Base-by-base conservation (phyloP, 2,888 invertebrate genomes). In the Lepidocyrtinus sp. region DNA sequence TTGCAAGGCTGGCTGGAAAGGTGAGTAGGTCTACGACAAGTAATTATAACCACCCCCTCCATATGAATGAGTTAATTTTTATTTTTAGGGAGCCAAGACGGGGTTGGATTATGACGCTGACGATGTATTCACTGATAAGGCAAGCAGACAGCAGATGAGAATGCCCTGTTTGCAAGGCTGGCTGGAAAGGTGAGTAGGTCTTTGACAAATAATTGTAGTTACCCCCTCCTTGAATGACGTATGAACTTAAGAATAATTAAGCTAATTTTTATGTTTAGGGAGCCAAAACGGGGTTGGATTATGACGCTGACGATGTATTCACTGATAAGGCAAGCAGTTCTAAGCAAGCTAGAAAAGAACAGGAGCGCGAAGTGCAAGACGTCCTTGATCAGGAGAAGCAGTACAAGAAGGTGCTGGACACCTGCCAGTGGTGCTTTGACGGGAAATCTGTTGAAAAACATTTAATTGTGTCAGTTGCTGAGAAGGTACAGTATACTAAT, bases 251-350 rank as follows among this genome's bases (percentile, higher is more conserved):
- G n/a, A n/a, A 36, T 26, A 17, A 21, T 25, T 59, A 59, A 61
- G 61, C 45, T 55, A 63, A 55, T 26, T 70, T 64, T 45, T 50
- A 85, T 55, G 82, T 21, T 72, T 25, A 83, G 82, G 22, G 82
- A 64, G 63, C 85, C 0, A 88, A 87, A 72, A 88, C 88, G 15
- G 88, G 89, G 75, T 89, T 89, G 50, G 90, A 90, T 63, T 89
- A 89, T 87, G 95, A 96, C 87, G 90, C 96, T 86, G 96, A 96
- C 88, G 96, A 97, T 87, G 92, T 95, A 85, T 96, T 97, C 88
- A 91, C 94, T 27, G 94, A 94, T 88, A 92, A 93, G 87, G 95
- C 95, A 2, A 82, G 85, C 21, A 85, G 85, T 68, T 85, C 86
- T 3, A 85, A 85, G 68, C 76, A 77, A 63, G 91, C 91, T 67